These are phyloP conservation scores for Neofelis nebulosa DNA, from an alignment of 2,113 vertebrate species.

Conservation along the genomic window DNA sequence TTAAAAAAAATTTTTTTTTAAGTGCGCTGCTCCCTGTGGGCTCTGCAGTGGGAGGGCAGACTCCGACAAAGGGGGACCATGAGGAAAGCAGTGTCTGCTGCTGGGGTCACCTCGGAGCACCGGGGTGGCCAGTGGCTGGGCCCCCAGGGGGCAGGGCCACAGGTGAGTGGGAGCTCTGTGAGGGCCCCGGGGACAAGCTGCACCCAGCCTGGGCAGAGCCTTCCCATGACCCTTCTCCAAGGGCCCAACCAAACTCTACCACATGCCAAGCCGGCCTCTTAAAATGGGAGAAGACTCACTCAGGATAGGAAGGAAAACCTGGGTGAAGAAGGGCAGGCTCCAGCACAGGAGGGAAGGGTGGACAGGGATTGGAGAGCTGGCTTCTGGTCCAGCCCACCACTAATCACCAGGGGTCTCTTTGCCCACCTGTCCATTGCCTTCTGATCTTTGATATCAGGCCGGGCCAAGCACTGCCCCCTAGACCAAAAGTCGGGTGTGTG, in stretches of 20 bases:
- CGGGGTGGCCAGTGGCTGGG: fast-evolving
- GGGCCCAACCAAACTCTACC: too few species aligned
- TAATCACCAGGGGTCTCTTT: not conserved
- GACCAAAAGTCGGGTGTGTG: not conserved
- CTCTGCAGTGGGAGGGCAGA: not conserved
- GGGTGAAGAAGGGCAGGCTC: too few species aligned
- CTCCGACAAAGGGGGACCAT: fast-evolving
- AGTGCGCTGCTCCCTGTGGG: not conserved
- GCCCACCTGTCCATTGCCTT: not conserved
- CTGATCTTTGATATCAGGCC: not conserved
- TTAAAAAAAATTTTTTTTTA: too few species aligned
- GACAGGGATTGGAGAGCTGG: not conserved
- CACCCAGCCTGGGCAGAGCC: not conserved
- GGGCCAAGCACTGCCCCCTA: not conserved
- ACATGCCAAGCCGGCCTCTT: not conserved
- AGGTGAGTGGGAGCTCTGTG: too few species aligned
- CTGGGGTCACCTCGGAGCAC: not conserved
- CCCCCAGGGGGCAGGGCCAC: too few species aligned
- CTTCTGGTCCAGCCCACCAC: not conserved
- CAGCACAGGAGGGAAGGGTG: fast-evolving
- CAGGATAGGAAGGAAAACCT: not conserved
- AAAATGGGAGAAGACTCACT: not conserved
- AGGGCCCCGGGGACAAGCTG: too few species aligned
- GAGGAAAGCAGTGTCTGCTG: not conserved
- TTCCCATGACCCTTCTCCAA: not conserved